A percentile compares a stretch with the other conserved stretches of the same genome.
Evolutionary conservation across 1,140 invertebrate species (phyloP).

Genomic region (Epicauta chinensis): DNA sequence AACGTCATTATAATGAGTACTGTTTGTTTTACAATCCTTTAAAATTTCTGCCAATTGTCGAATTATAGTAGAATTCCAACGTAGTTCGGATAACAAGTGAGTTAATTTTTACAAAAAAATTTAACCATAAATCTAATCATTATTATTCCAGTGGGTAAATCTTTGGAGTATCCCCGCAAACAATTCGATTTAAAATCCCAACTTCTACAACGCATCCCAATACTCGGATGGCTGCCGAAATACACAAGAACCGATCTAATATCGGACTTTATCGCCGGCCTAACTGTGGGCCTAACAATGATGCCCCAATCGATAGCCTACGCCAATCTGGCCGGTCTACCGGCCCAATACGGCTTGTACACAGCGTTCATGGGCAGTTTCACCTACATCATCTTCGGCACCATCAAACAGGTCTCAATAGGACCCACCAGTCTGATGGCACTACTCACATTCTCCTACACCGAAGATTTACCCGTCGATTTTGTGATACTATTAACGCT

Average conservation of each 20-base stretch:
- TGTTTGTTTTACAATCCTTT: constrained; percentile 8
- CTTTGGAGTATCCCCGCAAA: background rate
- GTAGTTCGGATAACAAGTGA: background rate
- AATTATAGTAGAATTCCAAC: background rate
- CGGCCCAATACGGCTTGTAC: constrained; percentile 81
- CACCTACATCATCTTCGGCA: constrained; percentile 82
- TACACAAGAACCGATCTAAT: constrained; percentile 58
- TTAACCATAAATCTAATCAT: too few species aligned
- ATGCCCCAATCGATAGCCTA: constrained; percentile 76
- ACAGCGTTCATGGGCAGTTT: constrained; percentile 86
- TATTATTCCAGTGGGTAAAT: constrained; percentile 1
- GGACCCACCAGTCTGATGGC: constrained; percentile 84
- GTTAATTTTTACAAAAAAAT: too few species aligned
- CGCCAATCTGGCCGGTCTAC: constrained; percentile 64
- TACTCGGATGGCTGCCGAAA: constrained; percentile 55
- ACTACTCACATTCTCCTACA: constrained; percentile 69
- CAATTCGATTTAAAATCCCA: background rate
- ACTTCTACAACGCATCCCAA: constrained; percentile 24
- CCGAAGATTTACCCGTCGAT: constrained; percentile 59
- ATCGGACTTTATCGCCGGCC: constrained; percentile 75
- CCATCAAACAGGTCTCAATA: constrained; percentile 85
- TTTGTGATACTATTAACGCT: constrained; percentile 77
- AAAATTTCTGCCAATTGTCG: constrained; percentile 3
- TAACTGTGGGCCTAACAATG: constrained; percentile 69
- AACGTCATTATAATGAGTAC: constrained; percentile 8